Conservation (phyloP, 2,113 vertebrate species). For the Oplegnathus fasciatus region DNA sequence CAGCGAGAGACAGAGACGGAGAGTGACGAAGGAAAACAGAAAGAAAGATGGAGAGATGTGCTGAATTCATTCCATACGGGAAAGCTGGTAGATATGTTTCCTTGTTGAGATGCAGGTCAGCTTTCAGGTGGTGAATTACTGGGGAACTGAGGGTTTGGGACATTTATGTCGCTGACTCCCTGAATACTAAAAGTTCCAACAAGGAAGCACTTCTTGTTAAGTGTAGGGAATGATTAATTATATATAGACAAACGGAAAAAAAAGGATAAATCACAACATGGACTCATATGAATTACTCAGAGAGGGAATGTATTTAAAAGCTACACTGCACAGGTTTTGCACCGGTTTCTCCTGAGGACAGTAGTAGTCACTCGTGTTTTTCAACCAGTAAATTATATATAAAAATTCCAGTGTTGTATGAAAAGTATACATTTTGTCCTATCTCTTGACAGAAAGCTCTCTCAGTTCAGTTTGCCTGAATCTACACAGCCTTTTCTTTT, state of each 20-base stretch:
- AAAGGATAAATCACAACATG: not conserved
- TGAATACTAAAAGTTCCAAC: slow-evolving; percentile 2
- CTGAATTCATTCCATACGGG: not conserved
- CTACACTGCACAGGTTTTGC: not conserved
- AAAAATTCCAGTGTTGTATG: not conserved
- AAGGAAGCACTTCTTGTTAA: not conserved
- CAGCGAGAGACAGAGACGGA: not conserved
- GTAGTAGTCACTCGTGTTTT: not conserved
- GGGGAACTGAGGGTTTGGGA: not conserved
- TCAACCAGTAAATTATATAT: not conserved
- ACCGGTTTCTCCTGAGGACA: not conserved
- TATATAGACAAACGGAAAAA: not conserved
- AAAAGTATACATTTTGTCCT: not conserved
- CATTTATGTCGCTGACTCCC: not conserved
- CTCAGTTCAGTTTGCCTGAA: not conserved
- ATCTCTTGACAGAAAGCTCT: slow-evolving; percentile 9
- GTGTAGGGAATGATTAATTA: slow-evolving; percentile 14
- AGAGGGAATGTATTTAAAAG: not conserved
- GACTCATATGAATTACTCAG: not conserved
- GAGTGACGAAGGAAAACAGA: slow-evolving; percentile 28
- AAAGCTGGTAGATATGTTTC: not conserved
- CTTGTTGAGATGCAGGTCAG: slow-evolving; percentile 24
- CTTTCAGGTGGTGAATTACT: not conserved
- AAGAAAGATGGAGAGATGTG: not conserved
- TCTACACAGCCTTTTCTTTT: not conserved